A percentile compares a stretch with the other conserved stretches of the same genome.
These are phyloP conservation scores for Orchestia grillus DNA, from an alignment of 1,140 invertebrate species.

Conservation along the genomic window DNA sequence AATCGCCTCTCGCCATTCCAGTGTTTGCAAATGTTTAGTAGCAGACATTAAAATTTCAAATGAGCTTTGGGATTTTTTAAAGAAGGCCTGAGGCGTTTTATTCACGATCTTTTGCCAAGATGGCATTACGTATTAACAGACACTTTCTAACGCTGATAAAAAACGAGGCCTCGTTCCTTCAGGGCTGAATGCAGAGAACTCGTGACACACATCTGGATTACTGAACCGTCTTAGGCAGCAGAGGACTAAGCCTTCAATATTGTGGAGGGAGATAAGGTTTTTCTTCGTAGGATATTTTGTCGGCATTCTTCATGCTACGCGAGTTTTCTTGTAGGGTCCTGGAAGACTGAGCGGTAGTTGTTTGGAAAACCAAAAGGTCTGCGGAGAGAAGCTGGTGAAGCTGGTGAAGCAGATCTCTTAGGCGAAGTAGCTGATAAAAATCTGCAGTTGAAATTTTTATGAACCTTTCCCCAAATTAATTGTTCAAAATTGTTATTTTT, in stretches of 20 bases:
- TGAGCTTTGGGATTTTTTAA: constrained; percentile 41
- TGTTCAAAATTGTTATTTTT: no score
- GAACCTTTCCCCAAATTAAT: no score
- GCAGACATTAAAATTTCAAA: constrained; percentile 48
- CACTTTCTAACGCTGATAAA: background rate
- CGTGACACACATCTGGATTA: background rate
- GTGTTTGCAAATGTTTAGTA: constrained; percentile 54
- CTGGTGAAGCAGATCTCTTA: background rate
- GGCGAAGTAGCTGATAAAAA: background rate
- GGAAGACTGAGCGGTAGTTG: background rate
- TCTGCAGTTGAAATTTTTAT: background rate
- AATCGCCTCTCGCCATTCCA: constrained; percentile 7
- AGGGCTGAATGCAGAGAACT: background rate
- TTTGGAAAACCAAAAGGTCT: background rate
- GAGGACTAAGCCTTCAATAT: background rate
- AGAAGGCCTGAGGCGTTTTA: background rate
- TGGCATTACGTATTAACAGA: constrained; percentile 24
- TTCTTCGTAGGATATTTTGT: background rate
- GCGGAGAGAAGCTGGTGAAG: background rate
- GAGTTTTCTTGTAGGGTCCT: background rate
- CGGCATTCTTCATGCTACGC: background rate
- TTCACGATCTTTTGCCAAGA: background rate
- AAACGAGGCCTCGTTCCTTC: background rate
- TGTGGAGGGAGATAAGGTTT: background rate
- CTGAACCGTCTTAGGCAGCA: background rate